Evolutionary conservation across 1,140 invertebrate genomes (phyloP), one percentile per base, ranked within the genome.

Genomic region (Drosophila pruinosa): DNA sequence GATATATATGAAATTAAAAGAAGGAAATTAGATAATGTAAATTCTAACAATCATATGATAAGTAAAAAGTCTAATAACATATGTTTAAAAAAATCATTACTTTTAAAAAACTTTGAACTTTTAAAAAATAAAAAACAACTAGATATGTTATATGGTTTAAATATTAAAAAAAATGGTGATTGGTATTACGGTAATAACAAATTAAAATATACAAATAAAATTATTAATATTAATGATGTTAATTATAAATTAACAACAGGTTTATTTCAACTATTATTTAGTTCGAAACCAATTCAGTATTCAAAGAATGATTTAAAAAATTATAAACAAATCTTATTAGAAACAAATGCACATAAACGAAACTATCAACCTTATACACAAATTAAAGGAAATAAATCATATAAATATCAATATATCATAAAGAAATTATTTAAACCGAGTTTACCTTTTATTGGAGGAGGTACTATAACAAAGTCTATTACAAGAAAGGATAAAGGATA

Each of bases 351-450:
- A 10, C 43, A 41, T 36, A 43, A 28, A 34, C 12, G 47, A 48
- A 71, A 61, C 14, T 41, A 14, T 41, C 38, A 15, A 41, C 12
- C 12, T 41, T 6, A 41, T 41, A 15, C 12, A 14, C 38, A 41
- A 41, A 15, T 41, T 41, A 41, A 41, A 41, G 38, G 38, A 41
- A 14, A 4, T 41, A 41, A 41, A 41, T 58, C 34, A 57, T 47
- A 68, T 67, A 31, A 76, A 85, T 70, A 43, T 21, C 39, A 19
- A 43, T 14, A 19, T 43, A 43, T 19, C 38, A 41, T 41, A 15
- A 41, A 41, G 14, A 41, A 19, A 3, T 41, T 41, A 41, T 15
- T 41, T 14, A 41, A 41, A 17, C 38, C 38, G 7, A 14, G 14
- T 15, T 15, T 41, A 41, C 14, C 38, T 15, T 41, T 41, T 41